Evolutionary conservation across 2,113 vertebrate species (phyloP), one percentile per base, ranked within the genome.

Genomic region (Urocolius indicus): DNA sequence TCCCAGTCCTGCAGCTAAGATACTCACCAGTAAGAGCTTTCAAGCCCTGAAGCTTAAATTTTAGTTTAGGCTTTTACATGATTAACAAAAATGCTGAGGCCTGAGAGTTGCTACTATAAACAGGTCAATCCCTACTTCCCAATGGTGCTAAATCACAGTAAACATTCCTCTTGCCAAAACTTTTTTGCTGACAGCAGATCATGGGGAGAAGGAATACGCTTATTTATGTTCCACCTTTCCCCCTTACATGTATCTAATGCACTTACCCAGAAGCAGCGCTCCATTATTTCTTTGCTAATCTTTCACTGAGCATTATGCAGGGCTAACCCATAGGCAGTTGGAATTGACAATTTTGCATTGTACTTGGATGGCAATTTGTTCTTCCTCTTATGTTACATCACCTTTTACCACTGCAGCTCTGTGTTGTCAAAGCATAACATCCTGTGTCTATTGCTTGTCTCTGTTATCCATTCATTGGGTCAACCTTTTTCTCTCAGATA

Each of bases 11-110:
- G 49, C 30, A 69, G 58, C 23, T 76, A 48, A 69, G 26, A 38
- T 13, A 59, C 9, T 48, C 27, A 76, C 30, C n/a, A 18, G 26
- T 20, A 32, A 92, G 49, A 67, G 4, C 10, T 82, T 72, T 89
- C 43, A 84, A 84, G 67, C 9, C 11, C 29, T 52, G 18, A 59
- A 78, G 14, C 61, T 81, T 89, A 84, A 71, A 89, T 91, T 78
- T 30, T 68, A 30, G 34, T 63, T 77, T 51, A 86, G 52, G 34
- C 10, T 93, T 86, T 76, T 84, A 84, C 14, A 22, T 54, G 73
- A 92, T 91, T 94, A 94, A 65, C 26, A 75, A 52, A 94, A 94
- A 32, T 71, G 83, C 80, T 84, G 89, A 94, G 61, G 52, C 16
- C 80, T 71, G 36, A 61, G 23, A 84, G 34, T 9, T 84, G 48